These are phyloP conservation scores for Prionailurus bengalensis DNA, from an alignment of 2,113 vertebrate genomes.

Conservation along the genomic window DNA sequence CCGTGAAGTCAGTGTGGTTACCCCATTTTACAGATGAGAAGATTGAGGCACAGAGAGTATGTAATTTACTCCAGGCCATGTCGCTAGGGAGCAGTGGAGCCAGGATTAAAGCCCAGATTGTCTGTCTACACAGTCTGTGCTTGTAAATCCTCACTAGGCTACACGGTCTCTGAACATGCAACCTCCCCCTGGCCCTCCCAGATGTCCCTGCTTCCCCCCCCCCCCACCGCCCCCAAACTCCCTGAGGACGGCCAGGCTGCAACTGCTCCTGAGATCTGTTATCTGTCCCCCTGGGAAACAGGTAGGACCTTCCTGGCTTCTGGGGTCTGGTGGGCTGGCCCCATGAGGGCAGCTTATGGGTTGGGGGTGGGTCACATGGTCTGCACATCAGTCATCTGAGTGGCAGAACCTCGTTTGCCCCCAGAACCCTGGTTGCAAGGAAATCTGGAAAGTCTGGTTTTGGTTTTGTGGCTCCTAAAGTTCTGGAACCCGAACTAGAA, in stretches of 20 bases:
- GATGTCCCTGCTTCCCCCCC: background rate
- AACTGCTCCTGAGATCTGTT: background rate
- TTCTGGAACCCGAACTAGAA: background rate
- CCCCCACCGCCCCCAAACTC: background rate
- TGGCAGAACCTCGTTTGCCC: background rate
- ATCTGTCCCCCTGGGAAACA: background rate
- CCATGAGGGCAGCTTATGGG: background rate
- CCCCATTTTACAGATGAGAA: background rate
- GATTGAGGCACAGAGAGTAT: background rate
- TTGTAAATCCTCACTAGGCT: background rate
- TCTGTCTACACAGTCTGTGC: background rate
- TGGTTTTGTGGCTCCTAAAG: background rate
- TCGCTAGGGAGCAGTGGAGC: background rate
- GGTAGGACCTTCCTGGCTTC: background rate
- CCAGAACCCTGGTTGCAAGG: background rate
- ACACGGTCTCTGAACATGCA: background rate
- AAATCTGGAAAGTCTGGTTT: background rate
- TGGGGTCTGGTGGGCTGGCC: background rate
- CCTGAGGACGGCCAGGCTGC: background rate
- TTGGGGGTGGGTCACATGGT: background rate
- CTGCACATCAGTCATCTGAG: background rate
- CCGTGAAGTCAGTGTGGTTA: background rate
- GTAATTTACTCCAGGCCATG: background rate
- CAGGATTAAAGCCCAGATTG: background rate
- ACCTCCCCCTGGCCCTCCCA: background rate